These are phyloP conservation scores for Antitype chi DNA, from an alignment of 2,888 invertebrate genomes.

Conservation along the genomic window DNA sequence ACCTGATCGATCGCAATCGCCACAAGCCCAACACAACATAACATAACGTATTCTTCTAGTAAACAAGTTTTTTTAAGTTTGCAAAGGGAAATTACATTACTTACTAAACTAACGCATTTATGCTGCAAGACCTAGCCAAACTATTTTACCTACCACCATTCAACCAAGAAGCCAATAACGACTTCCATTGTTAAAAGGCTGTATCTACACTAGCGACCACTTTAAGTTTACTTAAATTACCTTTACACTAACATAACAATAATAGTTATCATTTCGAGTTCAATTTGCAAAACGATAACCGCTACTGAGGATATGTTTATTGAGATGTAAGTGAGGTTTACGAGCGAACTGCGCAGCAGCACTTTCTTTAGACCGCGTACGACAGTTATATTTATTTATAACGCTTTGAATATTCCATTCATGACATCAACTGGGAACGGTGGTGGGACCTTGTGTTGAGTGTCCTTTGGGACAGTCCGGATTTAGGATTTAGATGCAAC, in stretches of 20 bases:
- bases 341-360: constrained; percentile 76
- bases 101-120: background rate
- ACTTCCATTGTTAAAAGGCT: constrained; percentile 24
- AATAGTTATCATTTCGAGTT: constrained; percentile 59
- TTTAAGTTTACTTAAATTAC: constrained; percentile 23
- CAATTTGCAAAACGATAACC: constrained; percentile 65
- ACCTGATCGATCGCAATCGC: no score
- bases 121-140: background rate
- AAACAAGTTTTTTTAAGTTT: no score
- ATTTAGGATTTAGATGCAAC: background rate
- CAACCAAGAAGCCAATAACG: constrained; percentile 10
- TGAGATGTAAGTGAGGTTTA: constrained; percentile 84
- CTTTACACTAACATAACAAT: constrained; percentile 42
- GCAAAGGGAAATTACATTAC: background rate
- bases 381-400: constrained; percentile 88
- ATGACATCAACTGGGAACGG: constrained; percentile 63
- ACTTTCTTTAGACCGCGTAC: constrained; percentile 77
- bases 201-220: background rate
- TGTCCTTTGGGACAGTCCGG: constrained; percentile 35
- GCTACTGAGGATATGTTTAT: constrained; percentile 82
- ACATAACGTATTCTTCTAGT: no score
- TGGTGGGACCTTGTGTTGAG: constrained; percentile 5
- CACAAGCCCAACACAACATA: no score
- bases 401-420: constrained; percentile 77
- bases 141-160: background rate